A percentile compares a stretch with the other conserved stretches of the same genome.
Evolutionary conservation across 2,113 vertebrate genomes (phyloP).

Genomic region (Lagenorhynchus albirostris): DNA sequence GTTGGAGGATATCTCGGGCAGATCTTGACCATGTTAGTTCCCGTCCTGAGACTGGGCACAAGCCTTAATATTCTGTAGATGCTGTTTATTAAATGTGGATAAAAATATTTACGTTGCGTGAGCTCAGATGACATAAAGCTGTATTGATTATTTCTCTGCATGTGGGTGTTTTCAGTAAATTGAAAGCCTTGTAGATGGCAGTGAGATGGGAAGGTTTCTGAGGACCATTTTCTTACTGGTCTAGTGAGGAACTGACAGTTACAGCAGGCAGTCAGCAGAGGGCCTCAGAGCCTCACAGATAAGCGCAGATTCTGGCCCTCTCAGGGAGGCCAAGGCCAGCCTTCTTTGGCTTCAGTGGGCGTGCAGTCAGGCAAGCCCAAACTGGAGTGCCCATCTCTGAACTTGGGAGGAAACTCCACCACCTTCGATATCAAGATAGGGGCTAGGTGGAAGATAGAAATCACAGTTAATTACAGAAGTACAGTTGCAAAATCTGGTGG

Average conservation of each 20-base stretch:
- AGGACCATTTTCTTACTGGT: not conserved
- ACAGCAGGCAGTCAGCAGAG: conserved; percentile 71
- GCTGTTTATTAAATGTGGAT: not conserved
- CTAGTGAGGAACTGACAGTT: not conserved
- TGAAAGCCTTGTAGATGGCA: not conserved
- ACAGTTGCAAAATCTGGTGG: not conserved
- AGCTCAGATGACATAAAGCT: not conserved
- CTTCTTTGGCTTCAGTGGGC: not conserved
- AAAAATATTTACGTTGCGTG: not conserved
- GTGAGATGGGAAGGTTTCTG: not conserved
- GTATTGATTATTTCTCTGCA: not conserved
- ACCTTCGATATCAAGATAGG: not conserved
- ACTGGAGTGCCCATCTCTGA: not conserved
- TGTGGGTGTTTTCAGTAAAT: not conserved
- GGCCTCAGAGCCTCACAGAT: conserved; percentile 74
- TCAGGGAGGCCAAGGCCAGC: not conserved
- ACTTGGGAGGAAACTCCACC: not conserved
- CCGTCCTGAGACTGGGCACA: not conserved
- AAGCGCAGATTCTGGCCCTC: not conserved
- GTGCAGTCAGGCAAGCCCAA: not conserved
- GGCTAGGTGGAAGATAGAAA: not conserved
- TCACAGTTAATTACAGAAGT: not conserved
- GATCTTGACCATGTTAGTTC: not conserved
- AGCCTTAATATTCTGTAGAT: not conserved
- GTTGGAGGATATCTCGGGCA: not conserved